Base-by-base conservation (phyloP, 2,797 vertebrate species). In the Coregonus sp. region DNA sequence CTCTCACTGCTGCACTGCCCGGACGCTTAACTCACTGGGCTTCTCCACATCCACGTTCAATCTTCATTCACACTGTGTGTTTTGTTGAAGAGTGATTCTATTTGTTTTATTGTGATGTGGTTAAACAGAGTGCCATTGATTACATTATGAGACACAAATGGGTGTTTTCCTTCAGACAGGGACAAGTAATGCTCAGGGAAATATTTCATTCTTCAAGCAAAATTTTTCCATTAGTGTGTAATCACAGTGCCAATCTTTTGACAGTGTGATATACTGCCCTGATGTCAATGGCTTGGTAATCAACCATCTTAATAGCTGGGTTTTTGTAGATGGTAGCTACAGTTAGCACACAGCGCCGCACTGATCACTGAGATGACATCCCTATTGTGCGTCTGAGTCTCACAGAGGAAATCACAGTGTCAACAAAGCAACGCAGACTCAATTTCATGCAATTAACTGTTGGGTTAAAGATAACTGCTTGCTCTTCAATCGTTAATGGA, bases 1-100 rank as follows among this genome's bases (percentile, higher is more conserved):
- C 75, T 86, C 66, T 65, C 84, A 87, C 76, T 50, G 82, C 77
- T 78, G 85, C 84, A 63, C 7, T 9, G 9, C 7, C 80, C 5
- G 31, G 20, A 11, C 14, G 82, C 83, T 82, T 85, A 89, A 91
- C 83, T 85, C 91, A 89, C 79, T 80, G 56, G 77, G 75, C 76
- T 78, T 89, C 86, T 4, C n/a, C 11, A 18, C 37, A 29, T n/a
- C n/a, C 40, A 29, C 50, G 11, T 83, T 86, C 76, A 37, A 51
- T 74, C 73, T 75, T 59, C 51, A 67, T 77, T 78, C 56, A 2
- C 14, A 75, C 50, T 70, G 78, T 67, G 81, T 73, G 79, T 35
- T 82, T 86, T 81, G 74, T 88, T 84, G 85, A 65, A 83, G 86
- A 86, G 50, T n/a, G 65, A 72, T 78, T 75, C 74, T 1, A 63